Base-by-base conservation (phyloP, 1,140 invertebrate genomes). In the Glomeris maerens region DNA sequence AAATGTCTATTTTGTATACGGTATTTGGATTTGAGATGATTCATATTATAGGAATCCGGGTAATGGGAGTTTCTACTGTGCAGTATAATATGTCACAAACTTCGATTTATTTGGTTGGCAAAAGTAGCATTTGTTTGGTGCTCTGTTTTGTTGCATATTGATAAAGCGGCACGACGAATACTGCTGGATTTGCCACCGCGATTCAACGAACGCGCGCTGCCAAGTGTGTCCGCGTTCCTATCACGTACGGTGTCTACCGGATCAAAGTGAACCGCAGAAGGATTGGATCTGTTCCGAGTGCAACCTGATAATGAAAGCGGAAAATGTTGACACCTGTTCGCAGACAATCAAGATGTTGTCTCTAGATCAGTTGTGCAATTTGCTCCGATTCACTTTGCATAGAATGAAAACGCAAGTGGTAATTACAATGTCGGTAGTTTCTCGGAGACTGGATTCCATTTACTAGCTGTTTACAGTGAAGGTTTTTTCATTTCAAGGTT, bases 271-370 rank as follows among this genome's bases (percentile, higher is more conserved):
- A 2, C 66, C 69, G 7, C 62, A 68, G 10, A 66, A 76, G 21
- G 74, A 77, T 42, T 93, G 88, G 85, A 76, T 86, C 29, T 95
- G 90, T 63, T 79, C 81, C 0, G 89, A 94, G 66, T 95, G 89
- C 67, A 72, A 80, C 54, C 69, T 75, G 38, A 78, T 88, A 46
- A 72, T 89, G 58, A 75, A 78, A 62, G 82, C 84, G 21, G 85
- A 87, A 65, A 84, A 78, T 66, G 77, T 76, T 45, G 81, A 82
- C 56, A 78, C 70, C 75, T 61, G 80, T 57, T 84, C 83, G 2
- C 71, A 72, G 45, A 73, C 80, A 3, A 81, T 87, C 79, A 74
- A 76, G 46, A 76, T 77, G 57, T 71, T 87, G 47, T 74, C 76
- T 2, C 58, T 82, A 22, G 80, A 84, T 51, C 78, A 81, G 47